A percentile compares a stretch with the other conserved stretches of the same genome.
phyloP scores from a whole-genome alignment of 2,888 invertebrate species.

The Caenorhabditis virilis region DNA sequence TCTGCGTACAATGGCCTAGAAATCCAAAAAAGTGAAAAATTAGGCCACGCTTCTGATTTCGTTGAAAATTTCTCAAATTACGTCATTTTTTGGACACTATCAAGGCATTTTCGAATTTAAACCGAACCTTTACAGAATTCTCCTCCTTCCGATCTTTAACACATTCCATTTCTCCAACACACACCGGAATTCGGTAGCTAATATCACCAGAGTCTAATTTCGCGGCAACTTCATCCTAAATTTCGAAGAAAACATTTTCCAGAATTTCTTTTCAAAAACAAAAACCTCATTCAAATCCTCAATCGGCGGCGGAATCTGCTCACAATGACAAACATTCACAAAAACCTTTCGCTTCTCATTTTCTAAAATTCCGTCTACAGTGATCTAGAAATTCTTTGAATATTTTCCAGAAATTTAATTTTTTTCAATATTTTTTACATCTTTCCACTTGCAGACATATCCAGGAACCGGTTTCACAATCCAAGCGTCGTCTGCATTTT shows the following conservation, averaged over 20 bases:
- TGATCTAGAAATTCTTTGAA: no score
- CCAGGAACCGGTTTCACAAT: conserved; percentile 51
- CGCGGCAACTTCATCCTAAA: conserved; percentile 50
- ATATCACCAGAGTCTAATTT: conserved; percentile 37
- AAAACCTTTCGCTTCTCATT: no score
- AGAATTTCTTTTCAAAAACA: neutral
- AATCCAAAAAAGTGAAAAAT: no score
- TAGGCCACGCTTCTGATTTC: no score
- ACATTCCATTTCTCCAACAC: conserved; percentile 55
- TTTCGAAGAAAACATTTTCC: neutral
- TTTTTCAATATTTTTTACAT: conserved; percentile 13
- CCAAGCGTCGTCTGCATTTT: conserved; percentile 40
- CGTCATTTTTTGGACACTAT: no score
- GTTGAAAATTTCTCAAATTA: no score
- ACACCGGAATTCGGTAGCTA: conserved; percentile 47
- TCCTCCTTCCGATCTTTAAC: conserved; percentile 52
- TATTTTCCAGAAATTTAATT: no score
- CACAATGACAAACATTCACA: conserved; percentile 59
- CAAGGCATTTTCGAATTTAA: no score
- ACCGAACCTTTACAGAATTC: conserved; percentile 48
- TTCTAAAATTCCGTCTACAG: no score
- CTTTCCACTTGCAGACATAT: conserved; percentile 60
- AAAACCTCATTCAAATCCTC: conserved; percentile 43
- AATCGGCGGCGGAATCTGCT: conserved; percentile 43
- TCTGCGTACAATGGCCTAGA: no score